Percentiles rank a stretch among this genome's conserved stretches.
phyloP scores from a whole-genome alignment of 2,113 vertebrate genomes.

The Elephantulus edwardii region DNA sequence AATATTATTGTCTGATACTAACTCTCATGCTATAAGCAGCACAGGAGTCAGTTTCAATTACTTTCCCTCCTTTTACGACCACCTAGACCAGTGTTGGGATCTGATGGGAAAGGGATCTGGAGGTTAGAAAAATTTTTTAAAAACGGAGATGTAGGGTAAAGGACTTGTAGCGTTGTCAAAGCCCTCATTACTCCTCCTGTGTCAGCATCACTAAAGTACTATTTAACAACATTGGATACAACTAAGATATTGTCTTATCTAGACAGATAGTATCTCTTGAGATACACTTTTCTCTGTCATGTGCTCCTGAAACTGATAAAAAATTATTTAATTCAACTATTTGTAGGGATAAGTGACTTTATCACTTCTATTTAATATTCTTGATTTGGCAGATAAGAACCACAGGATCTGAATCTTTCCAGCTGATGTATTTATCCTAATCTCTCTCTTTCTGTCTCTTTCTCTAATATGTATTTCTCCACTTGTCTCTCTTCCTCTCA shows the following conservation, averaged over 20 bases:
- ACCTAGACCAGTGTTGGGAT: too few relatives aligned
- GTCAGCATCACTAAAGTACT: too few relatives aligned
- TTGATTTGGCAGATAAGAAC: neutral
- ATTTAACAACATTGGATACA: neutral
- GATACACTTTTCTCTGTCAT: neutral
- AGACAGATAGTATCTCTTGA: too few relatives aligned
- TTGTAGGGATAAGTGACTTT: neutral
- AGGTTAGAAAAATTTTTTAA: neutral
- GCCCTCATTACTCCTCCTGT: rapidly evolving
- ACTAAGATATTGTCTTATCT: rapidly evolving
- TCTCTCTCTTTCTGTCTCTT: too few relatives aligned
- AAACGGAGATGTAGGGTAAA: neutral
- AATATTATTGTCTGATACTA: too few relatives aligned
- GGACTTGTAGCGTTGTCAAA: neutral
- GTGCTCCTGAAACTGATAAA: neutral
- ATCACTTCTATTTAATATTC: neutral
- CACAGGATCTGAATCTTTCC: neutral
- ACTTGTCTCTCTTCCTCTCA: too few relatives aligned
- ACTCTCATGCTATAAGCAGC: too few relatives aligned
- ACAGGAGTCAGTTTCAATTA: too few relatives aligned
- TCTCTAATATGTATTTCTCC: too few relatives aligned
- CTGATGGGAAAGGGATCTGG: too few relatives aligned
- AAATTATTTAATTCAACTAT: neutral
- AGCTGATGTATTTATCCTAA: too few relatives aligned
- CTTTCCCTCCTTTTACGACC: too few relatives aligned